Evolutionary conservation across 1,140 invertebrate species (phyloP).

Genomic region (Bombus sibiricus): DNA sequence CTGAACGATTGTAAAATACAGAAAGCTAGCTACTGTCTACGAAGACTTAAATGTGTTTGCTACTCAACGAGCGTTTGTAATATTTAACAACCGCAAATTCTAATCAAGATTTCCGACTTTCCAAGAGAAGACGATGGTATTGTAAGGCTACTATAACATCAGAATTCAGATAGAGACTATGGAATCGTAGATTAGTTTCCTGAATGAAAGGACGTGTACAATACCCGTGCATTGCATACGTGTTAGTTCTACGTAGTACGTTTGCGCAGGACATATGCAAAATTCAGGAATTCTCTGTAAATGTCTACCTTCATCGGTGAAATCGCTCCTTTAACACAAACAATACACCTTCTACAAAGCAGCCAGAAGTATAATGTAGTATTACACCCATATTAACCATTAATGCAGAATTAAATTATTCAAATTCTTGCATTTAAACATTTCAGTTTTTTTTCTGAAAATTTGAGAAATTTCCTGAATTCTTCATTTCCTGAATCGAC

Average conservation of each 20-base stretch:
- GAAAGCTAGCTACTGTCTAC: background rate
- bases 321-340: background rate
- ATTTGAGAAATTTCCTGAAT: too few species aligned
- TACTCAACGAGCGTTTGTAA: background rate
- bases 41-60: background rate
- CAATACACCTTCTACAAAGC: background rate
- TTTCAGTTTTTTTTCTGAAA: background rate
- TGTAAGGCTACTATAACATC: background rate
- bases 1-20: too few species aligned
- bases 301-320: background rate
- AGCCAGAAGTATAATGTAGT: too few species aligned
- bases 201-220: background rate
- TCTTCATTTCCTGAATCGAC: too few species aligned
- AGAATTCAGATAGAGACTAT: background rate
- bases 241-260: background rate
- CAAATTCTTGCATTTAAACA: background rate
- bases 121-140: background rate
- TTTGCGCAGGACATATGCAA: background rate
- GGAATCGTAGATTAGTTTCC: slow-evolving; percentile 6
- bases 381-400: background rate
- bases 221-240: background rate
- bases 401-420: background rate
- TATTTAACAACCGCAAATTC: background rate
- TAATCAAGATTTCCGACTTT: background rate
- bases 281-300: background rate